Conservation (phyloP, 2,113 vertebrate genomes). For the Nycticorax nycticorax region DNA sequence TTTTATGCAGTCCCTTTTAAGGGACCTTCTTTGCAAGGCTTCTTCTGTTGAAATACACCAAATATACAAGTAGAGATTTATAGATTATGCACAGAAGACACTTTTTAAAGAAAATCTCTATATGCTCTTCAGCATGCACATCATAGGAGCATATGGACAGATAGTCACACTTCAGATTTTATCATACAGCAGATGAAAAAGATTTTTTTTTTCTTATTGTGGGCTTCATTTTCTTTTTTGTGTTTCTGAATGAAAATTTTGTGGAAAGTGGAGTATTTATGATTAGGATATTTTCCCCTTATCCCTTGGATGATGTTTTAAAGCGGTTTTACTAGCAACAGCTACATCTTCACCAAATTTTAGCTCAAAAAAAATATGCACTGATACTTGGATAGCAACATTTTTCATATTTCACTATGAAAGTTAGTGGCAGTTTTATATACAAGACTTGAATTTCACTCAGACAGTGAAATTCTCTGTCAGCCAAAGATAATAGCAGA, state of each 20-base stretch:
- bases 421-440: neutral
- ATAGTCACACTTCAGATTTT: conserved; percentile 24
- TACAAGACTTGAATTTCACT: neutral
- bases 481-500: neutral
- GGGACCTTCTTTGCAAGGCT: neutral
- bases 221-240: neutral
- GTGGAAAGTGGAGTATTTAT: neutral
- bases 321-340: neutral
- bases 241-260: neutral
- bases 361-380: neutral
- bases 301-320: neutral
- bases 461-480: neutral
- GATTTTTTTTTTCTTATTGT: neutral
- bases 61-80: neutral
- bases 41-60: neutral
- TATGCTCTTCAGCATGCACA: neutral
- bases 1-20: neutral
- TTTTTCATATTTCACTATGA: neutral
- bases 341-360: neutral
- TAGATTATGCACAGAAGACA: neutral
- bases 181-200: neutral
- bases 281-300: neutral
- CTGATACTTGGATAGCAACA: neutral
- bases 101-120: neutral
- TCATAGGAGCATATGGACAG: conserved; percentile 1